These are phyloP conservation scores for Pomatostomus ruficeps DNA, from an alignment of 2,113 vertebrate species.

Conservation along the genomic window DNA sequence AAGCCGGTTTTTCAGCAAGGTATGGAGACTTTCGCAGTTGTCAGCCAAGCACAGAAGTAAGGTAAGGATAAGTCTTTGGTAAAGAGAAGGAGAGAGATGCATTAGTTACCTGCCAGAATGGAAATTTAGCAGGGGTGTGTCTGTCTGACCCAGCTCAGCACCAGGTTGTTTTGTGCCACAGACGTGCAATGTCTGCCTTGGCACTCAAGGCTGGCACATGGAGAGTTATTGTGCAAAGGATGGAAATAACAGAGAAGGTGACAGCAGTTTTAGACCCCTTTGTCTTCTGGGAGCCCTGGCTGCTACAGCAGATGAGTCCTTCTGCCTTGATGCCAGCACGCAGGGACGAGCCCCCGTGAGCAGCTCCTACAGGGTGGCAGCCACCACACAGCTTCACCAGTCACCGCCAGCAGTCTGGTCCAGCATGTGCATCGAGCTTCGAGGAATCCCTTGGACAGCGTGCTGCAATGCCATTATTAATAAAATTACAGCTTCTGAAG, in stretches of 20 bases:
- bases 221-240: background rate
- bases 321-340: accelerated
- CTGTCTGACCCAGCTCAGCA: background rate
- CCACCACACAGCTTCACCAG: background rate
- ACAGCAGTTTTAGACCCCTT: background rate
- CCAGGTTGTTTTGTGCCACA: background rate
- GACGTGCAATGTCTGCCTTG: background rate
- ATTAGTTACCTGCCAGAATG: background rate
- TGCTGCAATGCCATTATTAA: background rate
- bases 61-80: background rate
- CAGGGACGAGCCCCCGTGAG: background rate
- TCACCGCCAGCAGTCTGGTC: background rate
- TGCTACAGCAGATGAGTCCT: background rate
- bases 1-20: background rate
- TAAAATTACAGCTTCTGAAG: background rate
- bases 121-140: background rate
- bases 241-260: background rate
- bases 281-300: background rate
- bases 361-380: background rate
- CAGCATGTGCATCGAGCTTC: background rate
- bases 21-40: background rate
- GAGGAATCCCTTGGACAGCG: background rate
- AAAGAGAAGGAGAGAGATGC: background rate
- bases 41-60: background rate
- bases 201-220: background rate